A percentile compares a stretch with the other conserved stretches of the same genome.
Evolutionary conservation across 2,113 vertebrate genomes (phyloP).

Genomic region (Pangasianodon gigas): DNA sequence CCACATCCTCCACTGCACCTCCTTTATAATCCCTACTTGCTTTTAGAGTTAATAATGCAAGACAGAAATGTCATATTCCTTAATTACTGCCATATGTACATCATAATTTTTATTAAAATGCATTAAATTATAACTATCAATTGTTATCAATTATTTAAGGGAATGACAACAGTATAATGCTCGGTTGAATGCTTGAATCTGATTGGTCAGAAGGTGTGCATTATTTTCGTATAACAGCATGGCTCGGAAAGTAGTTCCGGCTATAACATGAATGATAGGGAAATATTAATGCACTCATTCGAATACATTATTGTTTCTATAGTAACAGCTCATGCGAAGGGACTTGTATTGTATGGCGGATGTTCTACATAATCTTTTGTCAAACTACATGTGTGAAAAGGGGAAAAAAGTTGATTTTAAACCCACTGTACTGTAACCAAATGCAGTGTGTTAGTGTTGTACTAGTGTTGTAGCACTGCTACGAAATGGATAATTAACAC

Average conservation of each 20-base stretch:
- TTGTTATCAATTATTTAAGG: background rate
- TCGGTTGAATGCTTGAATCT: background rate
- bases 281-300: background rate
- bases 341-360: background rate
- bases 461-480: no score
- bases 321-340: background rate
- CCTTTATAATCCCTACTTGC: constrained; percentile 43
- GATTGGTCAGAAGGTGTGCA: background rate
- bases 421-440: background rate
- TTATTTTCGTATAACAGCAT: background rate
- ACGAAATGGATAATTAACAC: no score
- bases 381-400: background rate
- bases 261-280: background rate
- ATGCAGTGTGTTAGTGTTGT: background rate
- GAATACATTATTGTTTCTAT: background rate
- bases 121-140: no score
- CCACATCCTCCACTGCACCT: constrained; percentile 8
- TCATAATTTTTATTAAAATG: background rate
- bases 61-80: constrained; percentile 41
- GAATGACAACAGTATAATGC: background rate
- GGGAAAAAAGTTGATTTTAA: background rate
- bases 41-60: constrained; percentile 46
- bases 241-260: background rate
- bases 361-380: background rate
- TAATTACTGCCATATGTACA: constrained; percentile 3